phyloP scores from a whole-genome alignment of 2,888 invertebrate genomes.

The Drosophila neonasuta region DNA sequence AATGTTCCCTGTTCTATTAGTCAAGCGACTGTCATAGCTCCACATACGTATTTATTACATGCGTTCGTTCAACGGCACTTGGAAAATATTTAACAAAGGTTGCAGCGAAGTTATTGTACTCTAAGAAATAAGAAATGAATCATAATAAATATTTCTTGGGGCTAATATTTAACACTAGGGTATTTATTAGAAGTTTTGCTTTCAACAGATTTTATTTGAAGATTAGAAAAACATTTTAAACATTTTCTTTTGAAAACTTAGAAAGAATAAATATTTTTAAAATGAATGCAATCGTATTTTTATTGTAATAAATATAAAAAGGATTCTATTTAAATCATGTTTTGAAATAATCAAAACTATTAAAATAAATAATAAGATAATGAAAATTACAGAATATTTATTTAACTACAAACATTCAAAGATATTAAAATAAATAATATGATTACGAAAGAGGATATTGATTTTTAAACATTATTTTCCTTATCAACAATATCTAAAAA shows the following conservation, averaged over 20 bases:
- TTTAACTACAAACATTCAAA: too few species aligned
- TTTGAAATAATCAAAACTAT: background rate
- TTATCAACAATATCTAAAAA: background rate
- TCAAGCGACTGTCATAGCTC: slow-evolving; percentile 48
- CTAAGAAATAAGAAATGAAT: background rate
- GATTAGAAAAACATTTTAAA: too few species aligned
- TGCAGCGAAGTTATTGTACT: background rate
- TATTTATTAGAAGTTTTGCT: too few species aligned
- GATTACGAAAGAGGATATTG: too few species aligned
- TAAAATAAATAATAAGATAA: background rate
- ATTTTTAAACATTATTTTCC: background rate
- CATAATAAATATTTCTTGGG: too few species aligned
- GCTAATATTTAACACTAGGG: too few species aligned
- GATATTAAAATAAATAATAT: too few species aligned
- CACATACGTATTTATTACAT: slow-evolving; percentile 39
- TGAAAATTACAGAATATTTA: background rate
- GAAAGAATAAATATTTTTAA: too few species aligned
- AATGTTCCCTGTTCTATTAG: slow-evolving; percentile 61
- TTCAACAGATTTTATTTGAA: too few species aligned
- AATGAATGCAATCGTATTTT: too few species aligned
- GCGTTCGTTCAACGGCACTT: background rate
- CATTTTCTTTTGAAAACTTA: too few species aligned
- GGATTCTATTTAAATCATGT: background rate
- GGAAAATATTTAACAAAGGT: background rate
- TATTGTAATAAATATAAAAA: too few species aligned